These are phyloP conservation scores for Recurvirostra avosetta DNA, from an alignment of 2,113 vertebrate genomes.

Conservation along the genomic window DNA sequence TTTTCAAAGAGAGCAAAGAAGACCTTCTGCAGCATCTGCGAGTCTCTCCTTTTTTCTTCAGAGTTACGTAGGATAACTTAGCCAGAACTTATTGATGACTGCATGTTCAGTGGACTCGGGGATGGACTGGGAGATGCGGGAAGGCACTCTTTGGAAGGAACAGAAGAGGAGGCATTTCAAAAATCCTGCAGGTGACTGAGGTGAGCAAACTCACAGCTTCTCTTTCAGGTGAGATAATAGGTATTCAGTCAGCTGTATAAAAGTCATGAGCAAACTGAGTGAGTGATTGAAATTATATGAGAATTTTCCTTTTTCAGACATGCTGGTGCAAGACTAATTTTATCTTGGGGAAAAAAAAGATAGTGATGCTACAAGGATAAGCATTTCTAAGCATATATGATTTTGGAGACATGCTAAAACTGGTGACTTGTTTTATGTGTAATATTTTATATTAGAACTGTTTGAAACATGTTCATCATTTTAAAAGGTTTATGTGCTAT, in stretches of 20 bases:
- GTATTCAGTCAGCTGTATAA: slow-evolving; percentile 29
- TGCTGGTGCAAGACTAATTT: not conserved
- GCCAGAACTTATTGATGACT: slow-evolving; percentile 46
- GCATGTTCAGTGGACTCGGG: not conserved
- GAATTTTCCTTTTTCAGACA: slow-evolving; percentile 21
- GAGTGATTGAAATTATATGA: not conserved
- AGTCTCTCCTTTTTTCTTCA: not conserved
- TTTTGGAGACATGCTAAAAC: not conserved
- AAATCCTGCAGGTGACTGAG: slow-evolving; percentile 52
- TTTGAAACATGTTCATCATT: not conserved
- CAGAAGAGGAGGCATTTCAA: slow-evolving; percentile 39
- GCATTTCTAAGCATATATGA: not conserved
- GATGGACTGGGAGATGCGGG: not conserved
- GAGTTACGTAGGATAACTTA: slow-evolving; percentile 47
- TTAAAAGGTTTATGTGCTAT: not conserved
- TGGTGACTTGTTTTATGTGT: not conserved
- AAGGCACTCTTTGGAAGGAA: not conserved
- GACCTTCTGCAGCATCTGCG: not conserved
- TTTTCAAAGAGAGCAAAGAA: not conserved
- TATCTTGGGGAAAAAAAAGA: not conserved
- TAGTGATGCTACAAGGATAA: not conserved
- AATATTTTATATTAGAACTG: not conserved
- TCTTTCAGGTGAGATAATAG: slow-evolving; percentile 6
- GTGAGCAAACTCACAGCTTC: slow-evolving; percentile 47
- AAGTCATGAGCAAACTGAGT: not conserved